phyloP scores from a whole-genome alignment of 2,113 vertebrate species.

The Nanorana parkeri region DNA sequence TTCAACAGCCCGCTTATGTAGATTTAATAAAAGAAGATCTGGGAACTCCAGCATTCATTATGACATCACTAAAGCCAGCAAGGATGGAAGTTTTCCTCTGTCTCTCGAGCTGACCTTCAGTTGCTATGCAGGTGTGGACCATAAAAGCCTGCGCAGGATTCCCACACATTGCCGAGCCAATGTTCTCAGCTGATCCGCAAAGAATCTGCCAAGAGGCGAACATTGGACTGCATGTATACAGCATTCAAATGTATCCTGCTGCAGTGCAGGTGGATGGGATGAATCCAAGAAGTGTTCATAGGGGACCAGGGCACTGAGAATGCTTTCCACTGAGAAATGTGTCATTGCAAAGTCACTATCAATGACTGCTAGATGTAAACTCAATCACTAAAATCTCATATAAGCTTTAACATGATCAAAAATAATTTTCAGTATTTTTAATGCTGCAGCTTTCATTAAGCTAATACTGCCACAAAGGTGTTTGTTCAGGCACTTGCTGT shows the following conservation, averaged over 20 bases:
- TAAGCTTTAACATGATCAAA: no score
- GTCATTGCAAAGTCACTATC: no score
- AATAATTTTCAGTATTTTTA: no score
- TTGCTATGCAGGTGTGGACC: conserved; percentile 48
- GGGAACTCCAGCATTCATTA: conserved; percentile 51
- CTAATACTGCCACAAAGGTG: no score
- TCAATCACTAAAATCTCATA: no score
- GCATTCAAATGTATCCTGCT: not conserved
- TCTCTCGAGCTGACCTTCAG: conserved; percentile 27
- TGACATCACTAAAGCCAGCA: conserved; percentile 54
- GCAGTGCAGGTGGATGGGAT: conserved; percentile 16
- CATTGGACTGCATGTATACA: not conserved
- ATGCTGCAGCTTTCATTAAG: no score
- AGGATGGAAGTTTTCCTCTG: not conserved
- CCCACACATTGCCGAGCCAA: conserved; percentile 39
- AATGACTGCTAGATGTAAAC: no score
- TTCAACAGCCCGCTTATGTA: conserved; percentile 12
- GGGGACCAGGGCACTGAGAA: no score
- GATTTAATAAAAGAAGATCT: not conserved
- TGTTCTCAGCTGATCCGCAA: conserved; percentile 4
- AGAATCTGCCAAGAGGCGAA: not conserved
- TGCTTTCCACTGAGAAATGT: no score
- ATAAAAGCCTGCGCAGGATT: conserved; percentile 18
- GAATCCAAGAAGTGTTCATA: no score
- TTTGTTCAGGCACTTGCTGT: no score